Conservation (phyloP, 2,888 invertebrate species). For the Eupithecia inturbata region DNA sequence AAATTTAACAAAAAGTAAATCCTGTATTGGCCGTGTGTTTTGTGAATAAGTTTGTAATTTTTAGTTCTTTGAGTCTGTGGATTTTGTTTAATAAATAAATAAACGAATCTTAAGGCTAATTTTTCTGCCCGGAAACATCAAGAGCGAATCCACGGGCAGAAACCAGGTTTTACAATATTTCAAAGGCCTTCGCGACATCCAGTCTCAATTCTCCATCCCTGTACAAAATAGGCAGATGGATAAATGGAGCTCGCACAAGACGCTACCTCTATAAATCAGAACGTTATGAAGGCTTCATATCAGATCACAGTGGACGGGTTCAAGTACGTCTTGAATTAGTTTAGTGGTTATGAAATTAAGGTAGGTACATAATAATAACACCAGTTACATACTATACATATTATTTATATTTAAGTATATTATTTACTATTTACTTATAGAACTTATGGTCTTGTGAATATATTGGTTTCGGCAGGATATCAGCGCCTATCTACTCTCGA, state of each 20-base stretch:
- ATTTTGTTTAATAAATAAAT: too few species aligned
- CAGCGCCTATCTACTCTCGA: too few species aligned
- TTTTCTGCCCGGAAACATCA: background rate
- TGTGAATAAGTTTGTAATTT: too few species aligned
- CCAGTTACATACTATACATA: too few species aligned
- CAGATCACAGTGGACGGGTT: constrained; percentile 8
- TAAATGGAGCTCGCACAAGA: constrained; percentile 15
- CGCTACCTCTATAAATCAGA: constrained; percentile 26
- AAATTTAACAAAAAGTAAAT: too few species aligned
- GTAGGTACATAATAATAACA: too few species aligned
- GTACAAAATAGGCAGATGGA: constrained; percentile 24
- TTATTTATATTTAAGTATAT: too few species aligned
- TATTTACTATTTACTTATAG: too few species aligned
- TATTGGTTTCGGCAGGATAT: too few species aligned
- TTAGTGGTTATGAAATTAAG: constrained; percentile 3
- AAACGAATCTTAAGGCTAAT: background rate
- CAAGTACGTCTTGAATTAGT: constrained; percentile 10
- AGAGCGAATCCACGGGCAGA: background rate
- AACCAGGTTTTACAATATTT: background rate
- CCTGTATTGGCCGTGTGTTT: too few species aligned
- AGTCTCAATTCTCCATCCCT: background rate
- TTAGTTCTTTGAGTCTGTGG: too few species aligned
- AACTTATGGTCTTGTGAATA: too few species aligned
- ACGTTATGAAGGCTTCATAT: constrained; percentile 22
- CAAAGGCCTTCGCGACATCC: constrained; percentile 13